Percentiles rank a stretch among this genome's conserved stretches.
These are phyloP conservation scores for Pachliopta kotzebuea DNA, from an alignment of 2,888 invertebrate genomes.

Conservation along the genomic window DNA sequence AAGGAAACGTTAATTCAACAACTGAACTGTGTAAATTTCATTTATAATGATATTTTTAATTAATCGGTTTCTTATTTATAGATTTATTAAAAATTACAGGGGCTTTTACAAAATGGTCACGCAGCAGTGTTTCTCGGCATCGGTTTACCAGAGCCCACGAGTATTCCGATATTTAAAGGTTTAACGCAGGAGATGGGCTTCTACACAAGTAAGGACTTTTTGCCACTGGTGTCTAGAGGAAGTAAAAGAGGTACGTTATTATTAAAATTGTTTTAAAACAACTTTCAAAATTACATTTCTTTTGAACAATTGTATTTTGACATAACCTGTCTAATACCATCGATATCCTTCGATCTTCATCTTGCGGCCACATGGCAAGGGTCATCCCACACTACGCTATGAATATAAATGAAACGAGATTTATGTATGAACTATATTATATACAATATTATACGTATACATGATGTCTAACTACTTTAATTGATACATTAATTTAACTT, in stretches of 20 bases:
- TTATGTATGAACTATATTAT: too few relatives aligned
- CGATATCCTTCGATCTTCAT: too few relatives aligned
- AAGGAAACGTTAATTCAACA: neutral
- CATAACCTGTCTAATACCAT: too few relatives aligned
- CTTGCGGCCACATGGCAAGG: neutral
- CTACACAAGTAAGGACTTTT: slow-evolving; percentile 96
- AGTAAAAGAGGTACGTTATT: slow-evolving; percentile 88
- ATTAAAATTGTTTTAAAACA: neutral
- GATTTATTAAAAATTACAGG: slow-evolving; percentile 53
- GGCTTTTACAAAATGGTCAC: slow-evolving; percentile 84
- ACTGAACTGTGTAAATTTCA: neutral
- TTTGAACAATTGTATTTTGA: too few relatives aligned
- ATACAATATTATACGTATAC: too few relatives aligned
- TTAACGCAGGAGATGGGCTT: slow-evolving; percentile 91
- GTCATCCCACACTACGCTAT: neutral
- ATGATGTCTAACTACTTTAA: too few relatives aligned
- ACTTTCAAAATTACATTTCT: neutral
- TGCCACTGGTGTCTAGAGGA: slow-evolving; percentile 92
- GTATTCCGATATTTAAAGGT: slow-evolving; percentile 87
- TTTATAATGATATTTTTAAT: neutral
- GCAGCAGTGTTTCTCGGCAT: slow-evolving; percentile 92
- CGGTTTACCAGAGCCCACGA: slow-evolving; percentile 95
- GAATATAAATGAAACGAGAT: too few relatives aligned
- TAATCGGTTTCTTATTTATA: neutral
- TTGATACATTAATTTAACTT: too few relatives aligned